Percentiles rank a stretch among this genome's conserved stretches.
Conservation (phyloP, 2,113 vertebrate genomes). For the Callionymus lyra region DNA sequence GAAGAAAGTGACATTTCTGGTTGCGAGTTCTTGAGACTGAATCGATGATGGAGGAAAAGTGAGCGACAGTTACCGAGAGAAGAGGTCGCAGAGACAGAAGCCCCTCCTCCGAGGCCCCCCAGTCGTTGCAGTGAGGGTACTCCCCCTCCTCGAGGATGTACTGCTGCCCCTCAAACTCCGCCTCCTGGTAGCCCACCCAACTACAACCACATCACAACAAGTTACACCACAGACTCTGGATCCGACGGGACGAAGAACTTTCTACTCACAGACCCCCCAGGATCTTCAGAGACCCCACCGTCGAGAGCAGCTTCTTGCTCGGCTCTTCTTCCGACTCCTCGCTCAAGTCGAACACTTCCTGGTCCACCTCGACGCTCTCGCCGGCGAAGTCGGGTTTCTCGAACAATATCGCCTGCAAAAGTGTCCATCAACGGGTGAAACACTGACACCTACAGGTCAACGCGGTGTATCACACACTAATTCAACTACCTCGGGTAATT, state of each 20-base stretch:
- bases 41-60: not conserved
- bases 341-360: conserved; percentile 61
- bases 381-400: conserved; percentile 88
- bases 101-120: conserved; percentile 73
- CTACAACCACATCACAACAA: conserved; percentile 46
- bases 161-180: conserved; percentile 83
- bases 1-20: not conserved
- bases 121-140: conserved; percentile 79
- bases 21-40: not conserved
- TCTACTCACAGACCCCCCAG: conserved; percentile 82
- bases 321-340: conserved; percentile 24
- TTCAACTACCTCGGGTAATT: too few relatives aligned
- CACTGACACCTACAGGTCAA: too few relatives aligned
- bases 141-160: conserved; percentile 91
- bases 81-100: conserved; percentile 79
- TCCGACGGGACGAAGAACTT: not conserved
- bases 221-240: not conserved
- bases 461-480: too few relatives aligned
- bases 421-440: too few relatives aligned
- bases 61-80: conserved; percentile 68
- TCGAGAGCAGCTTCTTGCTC: conserved; percentile 37
- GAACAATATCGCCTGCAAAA: conserved; percentile 73
- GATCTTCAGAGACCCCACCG: conserved; percentile 85
- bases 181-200: conserved; percentile 87
- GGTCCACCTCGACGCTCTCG: conserved; percentile 69